A percentile compares a stretch with the other conserved stretches of the same genome.
Conservation (phyloP, 2,888 invertebrate species). For the Andrena bucephala region DNA sequence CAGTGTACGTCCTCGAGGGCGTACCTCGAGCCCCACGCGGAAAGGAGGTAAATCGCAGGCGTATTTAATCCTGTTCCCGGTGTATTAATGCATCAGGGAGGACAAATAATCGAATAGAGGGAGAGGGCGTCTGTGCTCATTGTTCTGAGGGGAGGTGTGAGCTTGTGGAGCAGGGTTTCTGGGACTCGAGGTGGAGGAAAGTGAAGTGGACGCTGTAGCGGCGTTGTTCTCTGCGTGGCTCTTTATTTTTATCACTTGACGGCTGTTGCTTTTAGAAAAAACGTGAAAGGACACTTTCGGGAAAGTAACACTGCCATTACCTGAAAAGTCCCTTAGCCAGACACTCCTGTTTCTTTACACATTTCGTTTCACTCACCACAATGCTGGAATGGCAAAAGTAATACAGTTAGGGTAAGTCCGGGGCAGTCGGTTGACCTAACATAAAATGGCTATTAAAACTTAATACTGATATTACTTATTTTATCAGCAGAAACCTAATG, state of each 20-base stretch:
- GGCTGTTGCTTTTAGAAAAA: neutral
- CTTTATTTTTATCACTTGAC: neutral
- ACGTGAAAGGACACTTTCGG: too few species aligned
- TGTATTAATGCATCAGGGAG: neutral
- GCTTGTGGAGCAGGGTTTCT: neutral
- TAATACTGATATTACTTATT: too few species aligned
- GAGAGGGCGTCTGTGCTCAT: neutral
- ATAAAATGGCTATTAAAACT: too few species aligned
- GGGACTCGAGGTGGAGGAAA: neutral
- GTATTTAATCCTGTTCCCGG: slow-evolving; percentile 11
- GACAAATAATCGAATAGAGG: slow-evolving; percentile 1
- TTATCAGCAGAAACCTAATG: too few species aligned
- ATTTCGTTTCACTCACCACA: too few species aligned
- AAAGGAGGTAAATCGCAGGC: neutral
- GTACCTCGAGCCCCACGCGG: neutral
- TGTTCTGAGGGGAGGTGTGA: neutral
- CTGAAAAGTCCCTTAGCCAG: too few species aligned
- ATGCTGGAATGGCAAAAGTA: too few species aligned
- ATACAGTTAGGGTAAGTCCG: too few species aligned
- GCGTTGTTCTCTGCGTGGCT: neutral
- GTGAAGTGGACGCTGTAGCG: neutral
- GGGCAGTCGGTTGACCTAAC: too few species aligned
- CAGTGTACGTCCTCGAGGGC: neutral
- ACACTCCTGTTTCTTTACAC: too few species aligned
- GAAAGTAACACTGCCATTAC: too few species aligned